Conservation (phyloP, 2,888 invertebrate genomes). For the Linyphia triangularis region DNA sequence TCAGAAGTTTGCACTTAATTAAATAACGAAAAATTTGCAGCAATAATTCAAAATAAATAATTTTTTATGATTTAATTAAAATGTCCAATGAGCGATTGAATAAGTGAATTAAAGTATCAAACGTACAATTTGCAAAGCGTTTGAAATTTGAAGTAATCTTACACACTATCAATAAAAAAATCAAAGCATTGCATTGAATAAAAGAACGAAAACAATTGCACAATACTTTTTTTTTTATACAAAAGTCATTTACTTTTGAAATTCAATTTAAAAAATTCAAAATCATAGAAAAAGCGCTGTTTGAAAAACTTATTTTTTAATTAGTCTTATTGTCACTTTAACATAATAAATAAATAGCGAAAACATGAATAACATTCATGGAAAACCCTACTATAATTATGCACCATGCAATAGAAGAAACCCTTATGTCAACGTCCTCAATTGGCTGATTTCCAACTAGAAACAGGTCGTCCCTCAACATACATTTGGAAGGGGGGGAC, state of each 20-base stretch:
- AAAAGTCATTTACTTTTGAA: background rate
- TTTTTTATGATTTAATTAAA: no score
- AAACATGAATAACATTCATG: constrained; percentile 23
- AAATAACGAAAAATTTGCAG: no score
- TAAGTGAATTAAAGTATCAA: no score
- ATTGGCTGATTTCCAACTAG: constrained; percentile 38
- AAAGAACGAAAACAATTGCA: background rate
- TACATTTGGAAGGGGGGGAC: constrained; percentile 36
- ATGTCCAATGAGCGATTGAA: no score
- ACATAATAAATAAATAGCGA: background rate
- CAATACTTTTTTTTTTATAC: background rate
- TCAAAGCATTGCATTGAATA: background rate
- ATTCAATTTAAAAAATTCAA: no score
- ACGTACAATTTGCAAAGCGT: no score
- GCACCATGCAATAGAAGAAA: background rate
- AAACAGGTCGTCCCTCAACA: constrained; percentile 40
- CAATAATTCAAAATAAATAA: no score
- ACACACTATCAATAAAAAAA: no score
- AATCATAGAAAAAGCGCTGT: no score
- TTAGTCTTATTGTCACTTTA: background rate
- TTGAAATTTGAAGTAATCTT: no score
- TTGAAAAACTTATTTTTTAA: no score
- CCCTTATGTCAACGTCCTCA: constrained; percentile 1
- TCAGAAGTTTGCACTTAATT: no score
- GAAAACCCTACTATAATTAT: constrained; percentile 24